Conservation (phyloP, 2,888 invertebrate genomes). For the Xylophagus ater region DNA sequence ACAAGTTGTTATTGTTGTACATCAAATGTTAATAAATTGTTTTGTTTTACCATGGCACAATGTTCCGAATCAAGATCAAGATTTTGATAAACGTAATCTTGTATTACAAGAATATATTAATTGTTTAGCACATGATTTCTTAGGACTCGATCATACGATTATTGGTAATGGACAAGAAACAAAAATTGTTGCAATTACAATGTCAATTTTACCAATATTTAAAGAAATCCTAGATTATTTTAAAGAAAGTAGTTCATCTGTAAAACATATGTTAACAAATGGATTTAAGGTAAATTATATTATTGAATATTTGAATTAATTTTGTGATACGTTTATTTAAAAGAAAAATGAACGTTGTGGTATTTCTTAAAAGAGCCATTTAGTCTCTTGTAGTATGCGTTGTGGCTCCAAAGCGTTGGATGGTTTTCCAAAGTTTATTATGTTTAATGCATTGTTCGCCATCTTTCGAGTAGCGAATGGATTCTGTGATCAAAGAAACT, state of each 20-base stretch:
- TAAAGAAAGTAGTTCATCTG: constrained; percentile 31
- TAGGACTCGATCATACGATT: constrained; percentile 27
- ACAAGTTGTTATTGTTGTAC: constrained; percentile 31
- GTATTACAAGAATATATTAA: constrained; percentile 33
- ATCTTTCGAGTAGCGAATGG: too few species aligned
- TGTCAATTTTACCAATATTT: constrained; percentile 30
- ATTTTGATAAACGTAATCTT: constrained; percentile 30
- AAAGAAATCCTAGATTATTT: constrained; percentile 34
- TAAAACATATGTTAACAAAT: constrained; percentile 35
- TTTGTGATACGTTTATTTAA: background rate
- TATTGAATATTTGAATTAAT: background rate
- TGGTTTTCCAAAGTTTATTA: too few species aligned
- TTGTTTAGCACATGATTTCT: constrained; percentile 30
- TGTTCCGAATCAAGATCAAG: constrained; percentile 32
- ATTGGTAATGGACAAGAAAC: constrained; percentile 24
- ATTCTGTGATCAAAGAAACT: too few species aligned
- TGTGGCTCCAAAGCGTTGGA: too few species aligned
- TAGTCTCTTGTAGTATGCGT: too few species aligned
- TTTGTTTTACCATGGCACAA: constrained; percentile 36
- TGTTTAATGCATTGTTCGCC: too few species aligned
- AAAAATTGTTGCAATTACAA: constrained; percentile 30
- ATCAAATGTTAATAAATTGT: constrained; percentile 35
- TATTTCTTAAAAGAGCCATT: too few species aligned
- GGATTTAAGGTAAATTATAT: constrained; percentile 30
- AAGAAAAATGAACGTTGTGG: background rate